Base-by-base conservation (phyloP, 37 sponge, comb jelly and placozoan species). In the Theonella swinhoei region DNA sequence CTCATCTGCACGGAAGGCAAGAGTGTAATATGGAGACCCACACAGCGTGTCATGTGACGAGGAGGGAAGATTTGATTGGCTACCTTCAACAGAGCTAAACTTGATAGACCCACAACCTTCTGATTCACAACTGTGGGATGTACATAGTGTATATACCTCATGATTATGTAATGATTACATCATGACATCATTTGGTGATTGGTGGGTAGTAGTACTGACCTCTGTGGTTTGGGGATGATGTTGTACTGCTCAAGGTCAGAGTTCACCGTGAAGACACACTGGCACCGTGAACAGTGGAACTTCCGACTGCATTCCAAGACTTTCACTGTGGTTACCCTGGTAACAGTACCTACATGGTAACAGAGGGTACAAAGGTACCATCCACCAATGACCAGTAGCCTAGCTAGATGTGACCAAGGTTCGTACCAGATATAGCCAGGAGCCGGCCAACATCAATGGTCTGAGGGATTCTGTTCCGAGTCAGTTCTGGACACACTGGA, bases 341-440 rank as follows among this genome's bases (percentile, higher is more conserved):
- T 87, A 0, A 90, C 85, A 20, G 94, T 90, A 31, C 91, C 94
- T 88, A 72, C 17, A n/a, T n/a, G n/a, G n/a, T n/a, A n/a, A n/a
- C n/a, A n/a, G n/a, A n/a, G n/a, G n/a, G n/a, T n/a, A n/a, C n/a
- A n/a, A n/a, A n/a, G n/a, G n/a, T n/a, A n/a, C n/a, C n/a, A n/a
- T n/a, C n/a, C n/a, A n/a, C n/a, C n/a, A n/a, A n/a, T n/a, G n/a
- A n/a, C n/a, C n/a, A n/a, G n/a, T n/a, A n/a, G n/a, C n/a, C n/a
- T n/a, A n/a, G n/a, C n/a, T n/a, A n/a, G n/a, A n/a, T n/a, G n/a
- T n/a, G n/a, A n/a, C n/a, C n/a, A n/a, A n/a, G n/a, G n/a, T n/a
- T n/a, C n/a, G n/a, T 28, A 91, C 92, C 92, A 43, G 80, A 39
- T 19, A 91, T 69, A 2, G 75, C 30, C 9, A 91, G 11, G 22